phyloP scores from a whole-genome alignment of 92 coral and sea anemone genomes.

The Pocillopora grandis region DNA sequence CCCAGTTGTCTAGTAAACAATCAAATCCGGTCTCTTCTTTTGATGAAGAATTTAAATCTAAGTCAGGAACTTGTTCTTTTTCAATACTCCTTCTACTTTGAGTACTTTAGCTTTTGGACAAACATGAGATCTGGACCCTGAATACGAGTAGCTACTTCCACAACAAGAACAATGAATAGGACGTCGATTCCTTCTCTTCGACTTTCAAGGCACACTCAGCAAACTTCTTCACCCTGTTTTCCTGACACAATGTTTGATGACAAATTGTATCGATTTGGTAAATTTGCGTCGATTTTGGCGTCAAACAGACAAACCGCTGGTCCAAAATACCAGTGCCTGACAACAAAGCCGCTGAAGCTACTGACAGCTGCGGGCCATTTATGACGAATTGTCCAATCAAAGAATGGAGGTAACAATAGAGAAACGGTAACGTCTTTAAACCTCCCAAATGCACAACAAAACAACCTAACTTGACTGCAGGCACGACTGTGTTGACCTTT shows the following conservation, averaged over 20 bases:
- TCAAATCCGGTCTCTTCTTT: background rate
- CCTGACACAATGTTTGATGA: background rate
- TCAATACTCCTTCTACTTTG: background rate
- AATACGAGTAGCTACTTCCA: constrained; percentile 17
- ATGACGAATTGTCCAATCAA: background rate
- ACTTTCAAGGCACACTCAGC: constrained; percentile 15
- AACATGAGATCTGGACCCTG: constrained; percentile 5
- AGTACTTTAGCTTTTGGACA: background rate
- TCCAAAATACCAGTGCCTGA: background rate
- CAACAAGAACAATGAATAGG: constrained; percentile 5
- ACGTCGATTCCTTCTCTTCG: background rate
- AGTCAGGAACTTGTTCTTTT: background rate
- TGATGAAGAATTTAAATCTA: background rate
- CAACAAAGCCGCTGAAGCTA: background rate
- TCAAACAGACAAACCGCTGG: background rate
- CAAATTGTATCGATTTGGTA: background rate
- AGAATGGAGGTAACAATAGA: background rate
- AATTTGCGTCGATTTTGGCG: background rate
- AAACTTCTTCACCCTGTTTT: constrained; percentile 4
- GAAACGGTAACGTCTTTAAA: too few relatives aligned
- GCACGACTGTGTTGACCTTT: too few relatives aligned
- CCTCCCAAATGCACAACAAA: background rate
- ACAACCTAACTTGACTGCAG: background rate
- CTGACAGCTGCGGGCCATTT: background rate
- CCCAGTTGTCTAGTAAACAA: background rate